phyloP scores from a whole-genome alignment of 2,888 invertebrate genomes.

The Drosophila anomelani region DNA sequence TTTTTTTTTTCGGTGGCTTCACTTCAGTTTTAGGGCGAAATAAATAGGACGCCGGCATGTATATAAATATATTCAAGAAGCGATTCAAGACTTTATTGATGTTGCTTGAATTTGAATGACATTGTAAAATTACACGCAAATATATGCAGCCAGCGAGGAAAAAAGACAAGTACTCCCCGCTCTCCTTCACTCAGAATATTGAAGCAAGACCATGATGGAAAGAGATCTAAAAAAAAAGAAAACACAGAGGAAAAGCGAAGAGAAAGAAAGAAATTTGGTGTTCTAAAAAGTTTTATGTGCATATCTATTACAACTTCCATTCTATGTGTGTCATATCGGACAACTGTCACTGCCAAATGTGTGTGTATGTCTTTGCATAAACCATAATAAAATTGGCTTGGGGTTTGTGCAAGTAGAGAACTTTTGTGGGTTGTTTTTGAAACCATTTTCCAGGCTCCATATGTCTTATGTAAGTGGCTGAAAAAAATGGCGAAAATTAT shows the following conservation, averaged over 20 bases:
- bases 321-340: slow-evolving; percentile 23
- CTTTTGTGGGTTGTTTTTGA: slow-evolving; percentile 10
- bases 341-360: slow-evolving; percentile 23
- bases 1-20: background rate
- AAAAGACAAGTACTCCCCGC: slow-evolving; percentile 27
- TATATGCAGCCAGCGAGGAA: slow-evolving; percentile 54
- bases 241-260: background rate
- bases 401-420: slow-evolving; percentile 1
- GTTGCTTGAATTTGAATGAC: slow-evolving; percentile 77
- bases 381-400: slow-evolving; percentile 24
- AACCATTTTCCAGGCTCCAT: background rate
- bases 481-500: slow-evolving; percentile 2
- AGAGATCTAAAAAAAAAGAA: slow-evolving; percentile 4
- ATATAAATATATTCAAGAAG: slow-evolving; percentile 53
- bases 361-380: slow-evolving; percentile 24
- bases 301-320: slow-evolving; percentile 52
- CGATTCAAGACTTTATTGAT: slow-evolving; percentile 74
- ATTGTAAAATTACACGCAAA: slow-evolving; percentile 76
- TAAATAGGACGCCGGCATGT: slow-evolving; percentile 27
- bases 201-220: slow-evolving; percentile 11
- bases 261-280: slow-evolving; percentile 21
- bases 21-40: slow-evolving; percentile 29
- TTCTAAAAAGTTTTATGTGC: slow-evolving; percentile 66
- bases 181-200: slow-evolving; percentile 12
- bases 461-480: slow-evolving; percentile 17